Conservation (phyloP, 2,888 invertebrate genomes). For the Oxystoma pomonae region DNA sequence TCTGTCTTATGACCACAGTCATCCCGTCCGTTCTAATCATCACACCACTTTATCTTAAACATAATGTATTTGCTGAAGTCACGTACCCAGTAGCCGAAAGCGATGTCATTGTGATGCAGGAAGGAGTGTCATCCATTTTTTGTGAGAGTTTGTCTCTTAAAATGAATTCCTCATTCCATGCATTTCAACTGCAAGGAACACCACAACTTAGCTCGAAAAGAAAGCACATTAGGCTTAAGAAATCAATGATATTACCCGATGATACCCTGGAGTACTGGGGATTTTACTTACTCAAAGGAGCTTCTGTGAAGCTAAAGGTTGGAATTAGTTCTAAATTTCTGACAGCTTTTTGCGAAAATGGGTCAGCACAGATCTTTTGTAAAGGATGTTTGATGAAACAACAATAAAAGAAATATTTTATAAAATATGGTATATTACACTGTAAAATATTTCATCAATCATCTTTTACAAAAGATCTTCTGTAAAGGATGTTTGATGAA, state of each 20-base stretch:
- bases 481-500: no score
- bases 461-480: no score
- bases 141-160: slow-evolving; percentile 72
- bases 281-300: slow-evolving; percentile 76
- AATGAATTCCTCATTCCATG: slow-evolving; percentile 66
- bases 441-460: no score
- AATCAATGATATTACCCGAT: slow-evolving; percentile 78
- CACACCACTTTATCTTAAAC: slow-evolving; percentile 72
- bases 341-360: no score
- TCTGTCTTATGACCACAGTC: slow-evolving; percentile 72
- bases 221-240: slow-evolving; percentile 73
- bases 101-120: slow-evolving; percentile 76
- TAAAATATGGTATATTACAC: no score
- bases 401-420: no score
- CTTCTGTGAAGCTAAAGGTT: slow-evolving; percentile 65
- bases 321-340: not conserved
- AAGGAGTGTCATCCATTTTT: slow-evolving; percentile 79
- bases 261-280: slow-evolving; percentile 88
- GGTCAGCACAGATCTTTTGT: no score
- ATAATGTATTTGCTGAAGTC: slow-evolving; percentile 72
- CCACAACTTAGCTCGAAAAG: slow-evolving; percentile 65
- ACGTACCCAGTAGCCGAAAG: slow-evolving; percentile 77
- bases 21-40: slow-evolving; percentile 72
- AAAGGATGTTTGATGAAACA: no score
- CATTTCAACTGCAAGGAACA: slow-evolving; percentile 45